Base-by-base conservation (phyloP, 2,113 vertebrate species). In the Myrmophylax atrothorax region DNA sequence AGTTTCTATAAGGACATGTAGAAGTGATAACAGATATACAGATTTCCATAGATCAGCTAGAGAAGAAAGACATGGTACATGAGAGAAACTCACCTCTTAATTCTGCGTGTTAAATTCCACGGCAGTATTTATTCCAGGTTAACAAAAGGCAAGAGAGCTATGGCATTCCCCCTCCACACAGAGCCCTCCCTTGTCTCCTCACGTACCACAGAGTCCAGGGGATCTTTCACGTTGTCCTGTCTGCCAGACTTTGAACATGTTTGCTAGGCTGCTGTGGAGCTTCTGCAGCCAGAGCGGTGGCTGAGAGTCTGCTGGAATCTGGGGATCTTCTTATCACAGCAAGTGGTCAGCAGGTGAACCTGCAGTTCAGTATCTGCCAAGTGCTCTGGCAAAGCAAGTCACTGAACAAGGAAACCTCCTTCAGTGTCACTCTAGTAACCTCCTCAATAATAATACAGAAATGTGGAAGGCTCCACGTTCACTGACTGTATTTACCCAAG, bases 11-110 rank as follows among this genome's bases (percentile, higher is more conserved):
- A 79, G 25, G 4, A 3, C 76, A 24, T 9, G 6, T 76, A 44
- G 73, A 90, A 92, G 50, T 33, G 91, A 8, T 85, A 85, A 79
- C 18, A 80, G 28, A 50, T 82, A 64, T 60, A 79, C n/a, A 85
- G 35, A 46, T 69, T 46, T 96, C 62, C 55, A 19, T 53, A 69
- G 24, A 67, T 42, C 63, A 77, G 55, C 46, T 67, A 74, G 22
- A 60, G n/a, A 18, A 89, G 18, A 22, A 89, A 76, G 60, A 75
- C 16, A 31, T 9, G 20, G 23, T 50, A 74, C 35, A 38, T n/a
- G 40, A 38, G 18, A 85, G 67, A 91, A 93, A 88, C 33, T 58
- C 24, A 9, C 59, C 10, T 85, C 93, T 73, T 35, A 59, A 29
- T 49, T 77, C 50, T 56, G 25, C 12, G 16, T 2, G 1, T 31